Evolutionary conservation across 2,113 vertebrate species (phyloP), one percentile per base, ranked within the genome.

Genomic region (Syngnathoides biaculeatus): DNA sequence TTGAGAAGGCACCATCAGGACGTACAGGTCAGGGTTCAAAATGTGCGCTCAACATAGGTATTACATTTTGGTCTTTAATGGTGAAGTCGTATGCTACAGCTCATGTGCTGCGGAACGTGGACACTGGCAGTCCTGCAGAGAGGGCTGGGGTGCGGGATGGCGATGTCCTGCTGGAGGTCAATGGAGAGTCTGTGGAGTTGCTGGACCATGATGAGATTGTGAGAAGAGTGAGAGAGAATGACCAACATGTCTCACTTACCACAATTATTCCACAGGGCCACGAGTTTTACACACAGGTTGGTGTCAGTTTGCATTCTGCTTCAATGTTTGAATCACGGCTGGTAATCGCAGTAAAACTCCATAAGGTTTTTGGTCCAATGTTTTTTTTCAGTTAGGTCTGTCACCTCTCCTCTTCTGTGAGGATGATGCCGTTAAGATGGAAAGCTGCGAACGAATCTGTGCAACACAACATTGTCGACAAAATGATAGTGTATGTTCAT

Each of bases 101-200:
- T 59, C 95, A 99, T 73, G 86, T 95, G 75, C 82, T 98, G 68
- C 83, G 93, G 76, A 93, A 94, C 0, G 80, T 94, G 78, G 94
- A 96, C 2, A 80, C 2, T 0, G 92, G 88, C 62, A 76, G 95
- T 68, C 93, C 95, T 0, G 97, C 96, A 0, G 91, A 95, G 65
- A 85, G 60, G 80, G 94, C 93, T 0, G 96, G 95, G 53, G 93
- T 99, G 92, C 89, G 50, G 77, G 93, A 93, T 13, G 96, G 97
- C 30, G 95, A 98, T 56, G 83, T 94, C 9, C 89, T 98, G 67
- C 80, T 98, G 82, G 95, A 94, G 0, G 94, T 99, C 71, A 97
- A 97, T 1, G 93, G 92, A 0, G 93, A 97, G 68, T 92, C 86
- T 0, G 87, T 94, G 58, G 93, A 94, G 62, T 88, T 87, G 1